These are phyloP conservation scores for Lucinisca nassula DNA, from an alignment of 2,888 invertebrate species.

Conservation along the genomic window DNA sequence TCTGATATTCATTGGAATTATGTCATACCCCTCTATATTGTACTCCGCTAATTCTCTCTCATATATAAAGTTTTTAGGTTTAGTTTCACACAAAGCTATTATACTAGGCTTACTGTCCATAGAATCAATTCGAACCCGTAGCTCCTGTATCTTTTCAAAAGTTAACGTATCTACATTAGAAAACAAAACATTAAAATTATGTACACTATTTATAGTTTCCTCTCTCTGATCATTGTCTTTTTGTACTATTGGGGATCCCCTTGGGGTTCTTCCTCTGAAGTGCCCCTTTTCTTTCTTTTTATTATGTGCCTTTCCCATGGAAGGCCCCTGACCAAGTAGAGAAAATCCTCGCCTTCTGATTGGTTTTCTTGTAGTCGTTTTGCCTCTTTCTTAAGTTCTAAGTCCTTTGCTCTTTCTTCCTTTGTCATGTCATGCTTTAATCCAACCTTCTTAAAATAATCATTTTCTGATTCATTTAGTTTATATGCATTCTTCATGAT, in stretches of 20 bases:
- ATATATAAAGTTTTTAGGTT: conserved; percentile 20
- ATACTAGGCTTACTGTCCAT: neutral
- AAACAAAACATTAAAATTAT: neutral
- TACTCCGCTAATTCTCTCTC: conserved; percentile 8
- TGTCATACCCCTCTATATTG: conserved; percentile 11
- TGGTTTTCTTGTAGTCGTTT: conserved; percentile 4
- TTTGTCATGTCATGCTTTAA: too few species aligned
- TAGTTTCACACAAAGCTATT: conserved; percentile 13
- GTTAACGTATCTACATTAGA: conserved; percentile 24
- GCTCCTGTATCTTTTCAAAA: conserved; percentile 2
- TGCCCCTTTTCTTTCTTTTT: neutral
- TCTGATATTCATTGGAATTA: neutral
- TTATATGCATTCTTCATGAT: too few species aligned
- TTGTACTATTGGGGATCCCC: neutral
- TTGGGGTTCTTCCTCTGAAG: neutral
- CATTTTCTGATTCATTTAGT: too few species aligned
- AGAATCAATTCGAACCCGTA: neutral
- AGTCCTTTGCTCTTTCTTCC: conserved; percentile 9
- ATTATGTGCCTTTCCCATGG: conserved; percentile 23
- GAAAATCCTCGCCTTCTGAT: neutral
- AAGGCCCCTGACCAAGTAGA: conserved; percentile 27
- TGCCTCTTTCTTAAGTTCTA: conserved; percentile 5
- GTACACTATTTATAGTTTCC: conserved; percentile 4
- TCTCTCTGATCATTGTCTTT: neutral
- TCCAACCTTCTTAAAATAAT: too few species aligned